Base-by-base conservation (phyloP, 1,140 invertebrate species). In the Panagrolaimus sp. region DNA sequence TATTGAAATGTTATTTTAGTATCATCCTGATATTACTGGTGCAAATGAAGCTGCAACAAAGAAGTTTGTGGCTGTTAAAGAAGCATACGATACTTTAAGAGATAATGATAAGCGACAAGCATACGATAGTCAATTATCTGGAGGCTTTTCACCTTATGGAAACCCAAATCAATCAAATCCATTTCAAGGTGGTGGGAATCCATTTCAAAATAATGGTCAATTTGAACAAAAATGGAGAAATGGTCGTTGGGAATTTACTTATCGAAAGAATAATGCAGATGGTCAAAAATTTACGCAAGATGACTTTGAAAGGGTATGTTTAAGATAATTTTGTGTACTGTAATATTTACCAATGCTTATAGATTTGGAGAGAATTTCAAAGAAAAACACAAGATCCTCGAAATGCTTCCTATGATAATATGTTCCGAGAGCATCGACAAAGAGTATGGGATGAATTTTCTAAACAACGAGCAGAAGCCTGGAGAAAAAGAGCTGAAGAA, bases 281-380 rank as follows among this genome's bases (percentile, higher is more conserved):
- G 32, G 32, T 7, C 32, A 38, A 7, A 38, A 38, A 7, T 38
- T 38, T 38, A 38, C 32, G 7, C 32, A 38, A 38, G 32, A 38
- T 38, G 32, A 38, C 7, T 38, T 38, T 38, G 32, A 38, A 38
- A 38, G 32, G 32, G 32, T 38, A 38, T 38, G 7, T 38, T 38
- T 38, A 7, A 4, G 7, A 4, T 38, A 38, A 38, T 38, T 4
- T 38, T 4, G 32, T 4, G 7, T 38, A 7, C 32, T 38, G 32
- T 38, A 38, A 38, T 38, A 4, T 4, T n/a, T 38, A 4, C 32
- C 2, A 38, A 38, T 2, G 2, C 2, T 38, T 38, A 4, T 38
- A 38, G 32, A 58, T 58, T 28, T 58, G 52, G 52, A 21, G 52
- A 58, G 52, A 58, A 58, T 58, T 58, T 28, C 52, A 58, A 58